Percentiles rank a stretch among this genome's conserved stretches.
Conservation (phyloP, 2,797 vertebrate genomes). For the Oreortyx pictus region DNA sequence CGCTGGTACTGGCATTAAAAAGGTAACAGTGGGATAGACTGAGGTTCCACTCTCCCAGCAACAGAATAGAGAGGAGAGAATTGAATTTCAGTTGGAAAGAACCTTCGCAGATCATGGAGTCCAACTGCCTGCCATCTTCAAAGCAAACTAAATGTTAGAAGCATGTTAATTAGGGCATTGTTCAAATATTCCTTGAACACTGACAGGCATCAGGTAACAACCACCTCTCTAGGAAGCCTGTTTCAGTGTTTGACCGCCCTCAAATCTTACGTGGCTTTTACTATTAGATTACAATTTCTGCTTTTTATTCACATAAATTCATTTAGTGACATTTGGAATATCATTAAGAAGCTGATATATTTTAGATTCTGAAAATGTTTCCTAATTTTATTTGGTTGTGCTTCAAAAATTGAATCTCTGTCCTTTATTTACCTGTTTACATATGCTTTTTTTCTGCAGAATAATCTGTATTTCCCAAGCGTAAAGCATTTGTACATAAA, state of each 20-base stretch:
- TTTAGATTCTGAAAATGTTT: constrained; percentile 9
- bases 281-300: neutral
- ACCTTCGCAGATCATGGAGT: neutral
- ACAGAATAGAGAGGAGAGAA: neutral
- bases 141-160: neutral
- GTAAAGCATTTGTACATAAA: neutral
- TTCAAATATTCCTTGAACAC: neutral
- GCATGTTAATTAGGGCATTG: neutral
- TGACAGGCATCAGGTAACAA: neutral
- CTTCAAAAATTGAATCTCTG: neutral
- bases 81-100: neutral
- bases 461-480: neutral
- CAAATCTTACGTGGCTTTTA: neutral
- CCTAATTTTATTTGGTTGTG: neutral
- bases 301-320: neutral
- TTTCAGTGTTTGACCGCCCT: neutral
- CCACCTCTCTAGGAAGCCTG: neutral
- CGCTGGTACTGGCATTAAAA: neutral
- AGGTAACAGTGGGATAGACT: neutral
- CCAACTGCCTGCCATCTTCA: neutral
- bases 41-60: neutral
- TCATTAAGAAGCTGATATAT: neutral
- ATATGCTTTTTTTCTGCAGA: neutral
- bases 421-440: neutral
- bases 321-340: constrained; percentile 4